These are phyloP conservation scores for Heterotilapia buettikoferi DNA, from an alignment of 2,113 vertebrate genomes.

Conservation along the genomic window DNA sequence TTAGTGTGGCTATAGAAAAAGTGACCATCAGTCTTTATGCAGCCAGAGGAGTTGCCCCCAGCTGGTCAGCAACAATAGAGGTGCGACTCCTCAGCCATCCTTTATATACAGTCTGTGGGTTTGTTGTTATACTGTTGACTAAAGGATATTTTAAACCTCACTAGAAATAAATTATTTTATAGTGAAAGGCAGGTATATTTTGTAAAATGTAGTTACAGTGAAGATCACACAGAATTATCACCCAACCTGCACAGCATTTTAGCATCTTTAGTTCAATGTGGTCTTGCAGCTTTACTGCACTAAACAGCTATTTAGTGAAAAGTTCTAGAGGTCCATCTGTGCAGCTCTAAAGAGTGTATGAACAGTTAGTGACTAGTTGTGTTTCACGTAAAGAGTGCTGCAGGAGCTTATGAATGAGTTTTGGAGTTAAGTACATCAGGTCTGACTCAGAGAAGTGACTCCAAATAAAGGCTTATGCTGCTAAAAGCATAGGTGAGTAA, in stretches of 20 bases:
- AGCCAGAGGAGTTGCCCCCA: neutral
- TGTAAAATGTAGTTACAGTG: neutral
- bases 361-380: neutral
- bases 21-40: neutral
- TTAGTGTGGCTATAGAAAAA: neutral
- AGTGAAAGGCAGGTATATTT: neutral
- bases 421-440: neutral
- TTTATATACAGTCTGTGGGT: neutral
- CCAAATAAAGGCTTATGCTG: neutral
- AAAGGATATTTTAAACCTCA: neutral
- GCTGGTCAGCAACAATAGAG: neutral
- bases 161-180: neutral
- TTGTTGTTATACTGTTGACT: neutral
- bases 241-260: neutral
- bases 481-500: neutral
- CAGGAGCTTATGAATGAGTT: neutral
- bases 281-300: neutral
- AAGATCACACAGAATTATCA: neutral
- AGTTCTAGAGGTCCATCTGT: neutral
- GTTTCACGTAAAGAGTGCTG: neutral
- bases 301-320: neutral
- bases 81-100: accelerated
- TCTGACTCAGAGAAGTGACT: neutral
- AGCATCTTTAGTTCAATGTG: neutral
- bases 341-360: neutral